phyloP scores from a whole-genome alignment of 1,140 invertebrate genomes.

The Leptinotarsa undecemlineata region DNA sequence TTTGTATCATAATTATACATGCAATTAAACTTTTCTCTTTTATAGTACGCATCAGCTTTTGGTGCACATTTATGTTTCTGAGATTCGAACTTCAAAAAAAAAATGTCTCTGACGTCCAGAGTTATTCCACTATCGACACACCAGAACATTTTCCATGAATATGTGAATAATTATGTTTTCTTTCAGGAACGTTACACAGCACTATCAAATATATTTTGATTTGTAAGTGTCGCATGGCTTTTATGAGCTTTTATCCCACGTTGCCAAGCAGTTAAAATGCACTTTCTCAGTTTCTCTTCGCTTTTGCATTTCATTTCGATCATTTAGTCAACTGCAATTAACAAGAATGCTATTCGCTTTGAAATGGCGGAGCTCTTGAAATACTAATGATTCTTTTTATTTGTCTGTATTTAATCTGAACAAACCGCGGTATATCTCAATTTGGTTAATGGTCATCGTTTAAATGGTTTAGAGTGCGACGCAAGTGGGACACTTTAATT shows the following conservation, averaged over 20 bases:
- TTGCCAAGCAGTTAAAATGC: constrained; percentile 13
- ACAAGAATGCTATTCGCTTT: neutral
- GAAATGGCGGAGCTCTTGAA: neutral
- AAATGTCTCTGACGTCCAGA: too few relatives aligned
- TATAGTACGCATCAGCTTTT: too few relatives aligned
- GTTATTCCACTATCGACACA: too few relatives aligned
- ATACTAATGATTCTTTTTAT: neutral
- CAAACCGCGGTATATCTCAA: neutral
- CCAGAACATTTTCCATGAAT: neutral
- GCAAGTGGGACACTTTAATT: too few relatives aligned
- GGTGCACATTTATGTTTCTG: too few relatives aligned
- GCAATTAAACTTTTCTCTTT: too few relatives aligned
- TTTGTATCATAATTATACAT: too few relatives aligned
- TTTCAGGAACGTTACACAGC: constrained; percentile 39
- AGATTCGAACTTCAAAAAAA: too few relatives aligned
- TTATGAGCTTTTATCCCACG: neutral
- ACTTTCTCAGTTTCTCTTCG: constrained; percentile 4
- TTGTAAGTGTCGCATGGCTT: constrained; percentile 27
- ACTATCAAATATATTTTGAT: constrained; percentile 36
- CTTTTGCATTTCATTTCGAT: neutral
- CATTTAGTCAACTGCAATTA: neutral
- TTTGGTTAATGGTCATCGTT: neutral
- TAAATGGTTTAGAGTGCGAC: neutral
- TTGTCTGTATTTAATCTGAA: neutral
- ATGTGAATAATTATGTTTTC: constrained; percentile 23